These are phyloP conservation scores for Hermaeophaga mercurialis DNA, from an alignment of 2,888 invertebrate genomes.

Conservation along the genomic window DNA sequence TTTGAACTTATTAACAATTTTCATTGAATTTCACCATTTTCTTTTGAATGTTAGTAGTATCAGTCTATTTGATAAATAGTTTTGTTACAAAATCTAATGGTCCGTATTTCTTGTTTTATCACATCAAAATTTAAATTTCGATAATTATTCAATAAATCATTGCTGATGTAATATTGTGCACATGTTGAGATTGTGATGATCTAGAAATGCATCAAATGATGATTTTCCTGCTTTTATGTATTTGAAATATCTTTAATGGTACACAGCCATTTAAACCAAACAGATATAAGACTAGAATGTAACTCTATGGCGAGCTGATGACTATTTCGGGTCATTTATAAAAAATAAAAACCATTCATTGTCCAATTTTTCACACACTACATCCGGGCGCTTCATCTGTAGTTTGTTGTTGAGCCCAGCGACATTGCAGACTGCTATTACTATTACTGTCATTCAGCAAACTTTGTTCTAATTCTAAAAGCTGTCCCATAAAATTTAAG, in stretches of 20 bases:
- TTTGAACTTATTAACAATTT: too few relatives aligned
- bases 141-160: too few relatives aligned
- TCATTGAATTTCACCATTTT: too few relatives aligned
- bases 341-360: conserved; percentile 23
- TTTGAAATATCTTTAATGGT: conserved; percentile 50
- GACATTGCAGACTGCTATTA: conserved; percentile 58
- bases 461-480: conserved; percentile 81
- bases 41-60: too few relatives aligned
- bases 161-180: too few relatives aligned
- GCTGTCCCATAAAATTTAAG: conserved; percentile 91
- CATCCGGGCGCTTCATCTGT: conserved; percentile 63
- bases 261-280: conserved; percentile 56
- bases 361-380: conserved; percentile 56
- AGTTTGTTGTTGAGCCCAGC: conserved; percentile 61
- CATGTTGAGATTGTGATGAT: conserved; percentile 11
- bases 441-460: conserved; percentile 58
- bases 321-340: conserved; percentile 33
- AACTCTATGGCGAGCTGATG: conserved; percentile 51
- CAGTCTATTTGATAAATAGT: too few relatives aligned
- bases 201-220: conserved; percentile 19
- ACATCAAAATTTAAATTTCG: too few relatives aligned
- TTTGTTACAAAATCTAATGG: too few relatives aligned
- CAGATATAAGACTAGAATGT: conserved; percentile 51
- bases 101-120: too few relatives aligned
- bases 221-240: conserved; percentile 36